Base-by-base conservation (phyloP, 2,888 invertebrate genomes). In the Mamestra brassicae region DNA sequence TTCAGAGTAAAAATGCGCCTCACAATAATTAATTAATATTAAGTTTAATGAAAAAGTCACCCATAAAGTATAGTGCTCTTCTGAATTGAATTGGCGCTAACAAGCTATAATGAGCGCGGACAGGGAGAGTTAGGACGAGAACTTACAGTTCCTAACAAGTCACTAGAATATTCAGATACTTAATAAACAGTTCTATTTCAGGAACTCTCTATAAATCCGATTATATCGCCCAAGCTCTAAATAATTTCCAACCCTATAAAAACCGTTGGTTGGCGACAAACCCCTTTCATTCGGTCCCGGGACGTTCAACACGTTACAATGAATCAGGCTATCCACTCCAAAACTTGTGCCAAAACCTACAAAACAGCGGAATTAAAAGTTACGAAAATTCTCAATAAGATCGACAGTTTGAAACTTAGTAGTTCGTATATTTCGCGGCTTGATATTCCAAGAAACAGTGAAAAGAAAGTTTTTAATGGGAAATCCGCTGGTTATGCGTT, bases 361-460 rank as follows among this genome's bases (percentile, higher is more conserved):
- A 96, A 96, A 93, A 83, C 86, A 0, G 94, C 95, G 0, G 95
- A 96, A 87, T 67, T 91, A 4, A 95, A 94, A 91, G 58, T 96
- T 4, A 79, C 87, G 5, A 95, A 94, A 89, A 94, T 96, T 71
- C 65, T 96, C 0, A 89, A 85, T 34, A 96, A 95, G 90, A 94
- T 96, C 3, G 90, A 94, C 3, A 83, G 75, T 77, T 89, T 93
- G 4, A 94, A 95, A 80, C 86, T 96, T 5, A 91, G 83, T 71
- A 88, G 87, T 81, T 87, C 90, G 0, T 91, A 91, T 71, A 85
- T 93, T 71, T 91, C 93, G 0, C 88, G 87, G 13, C 82, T 96
- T 54, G 80, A 91, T 55, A 74, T 93, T 52, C 87, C 82, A 0
- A 81, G 78, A 71, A 79, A 74, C 4, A 55, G 61, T 15, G 70